phyloP scores from a whole-genome alignment of 1,140 invertebrate genomes.

The Paralvinella palmiformis region DNA sequence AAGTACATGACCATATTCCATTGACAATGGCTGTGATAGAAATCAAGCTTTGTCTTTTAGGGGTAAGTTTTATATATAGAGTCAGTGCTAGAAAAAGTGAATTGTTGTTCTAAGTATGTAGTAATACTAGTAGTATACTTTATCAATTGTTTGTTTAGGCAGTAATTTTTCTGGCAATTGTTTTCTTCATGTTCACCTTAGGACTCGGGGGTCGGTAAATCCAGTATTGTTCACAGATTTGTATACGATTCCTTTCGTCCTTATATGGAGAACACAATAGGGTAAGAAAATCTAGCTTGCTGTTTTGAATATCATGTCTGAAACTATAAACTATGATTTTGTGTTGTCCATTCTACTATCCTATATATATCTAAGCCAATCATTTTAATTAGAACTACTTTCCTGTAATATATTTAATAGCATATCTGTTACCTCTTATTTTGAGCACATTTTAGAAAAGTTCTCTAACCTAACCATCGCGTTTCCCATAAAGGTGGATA shows the following conservation, averaged over 20 bases:
- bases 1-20: too few species aligned
- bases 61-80: slow-evolving; percentile 23
- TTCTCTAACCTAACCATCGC: background rate
- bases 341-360: background rate
- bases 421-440: background rate
- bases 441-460: background rate
- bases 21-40: slow-evolving; percentile 21
- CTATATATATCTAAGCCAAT: background rate
- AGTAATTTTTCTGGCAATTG: background rate
- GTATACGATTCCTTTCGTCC: slow-evolving; percentile 99
- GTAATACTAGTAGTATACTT: background rate
- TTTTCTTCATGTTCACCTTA: slow-evolving; percentile 14
- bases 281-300: slow-evolving; percentile 50
- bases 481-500: background rate
- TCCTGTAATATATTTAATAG: background rate
- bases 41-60: slow-evolving; percentile 31
- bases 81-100: background rate
- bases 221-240: slow-evolving; percentile 95
- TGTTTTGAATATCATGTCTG: background rate
- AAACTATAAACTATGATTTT: background rate
- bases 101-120: slow-evolving; percentile 3
- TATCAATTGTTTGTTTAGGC: background rate
- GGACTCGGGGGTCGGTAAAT: slow-evolving; percentile 98
- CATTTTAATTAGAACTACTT: background rate
- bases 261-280: slow-evolving; percentile 99